These are phyloP conservation scores for Chrysogorgia sp. DNA, from an alignment of 92 coral and sea anemone species.

Conservation along the genomic window DNA sequence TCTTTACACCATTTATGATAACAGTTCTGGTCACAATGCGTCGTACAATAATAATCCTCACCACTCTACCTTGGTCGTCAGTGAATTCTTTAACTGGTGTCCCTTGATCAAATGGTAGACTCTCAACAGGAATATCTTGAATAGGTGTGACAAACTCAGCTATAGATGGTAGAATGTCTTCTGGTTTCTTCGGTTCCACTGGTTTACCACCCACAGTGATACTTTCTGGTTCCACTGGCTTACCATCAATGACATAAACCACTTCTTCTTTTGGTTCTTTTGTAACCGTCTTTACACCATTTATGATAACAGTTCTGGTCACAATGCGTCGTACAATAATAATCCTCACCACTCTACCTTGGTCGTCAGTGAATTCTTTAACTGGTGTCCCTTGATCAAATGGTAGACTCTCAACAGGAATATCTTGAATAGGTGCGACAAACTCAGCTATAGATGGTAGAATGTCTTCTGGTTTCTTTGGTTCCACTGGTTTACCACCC, in stretches of 20 bases:
- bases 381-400: slow-evolving; percentile 15
- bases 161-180: neutral
- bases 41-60: slow-evolving; percentile 37
- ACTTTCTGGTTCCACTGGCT: neutral
- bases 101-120: neutral
- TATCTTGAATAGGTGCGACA: slow-evolving; percentile 16
- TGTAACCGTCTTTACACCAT: slow-evolving; percentile 11
- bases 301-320: slow-evolving; percentile 40
- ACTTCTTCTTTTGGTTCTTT: slow-evolving; percentile 23
- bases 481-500: slow-evolving; percentile 30
- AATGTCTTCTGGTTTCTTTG: slow-evolving; percentile 34
- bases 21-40: slow-evolving; percentile 48
- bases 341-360: slow-evolving; percentile 47
- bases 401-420: slow-evolving; percentile 40
- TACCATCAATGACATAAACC: slow-evolving; percentile 10
- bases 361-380: slow-evolving; percentile 45
- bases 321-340: slow-evolving; percentile 31
- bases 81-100: slow-evolving; percentile 52
- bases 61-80: slow-evolving; percentile 42
- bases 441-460: neutral
- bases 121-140: slow-evolving; percentile 10
- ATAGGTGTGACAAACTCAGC: neutral
- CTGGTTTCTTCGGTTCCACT: neutral
- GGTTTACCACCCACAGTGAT: slow-evolving; percentile 5
- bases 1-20: slow-evolving; percentile 35